phyloP scores from a whole-genome alignment of 2,113 vertebrate species.

The Progne subis region DNA sequence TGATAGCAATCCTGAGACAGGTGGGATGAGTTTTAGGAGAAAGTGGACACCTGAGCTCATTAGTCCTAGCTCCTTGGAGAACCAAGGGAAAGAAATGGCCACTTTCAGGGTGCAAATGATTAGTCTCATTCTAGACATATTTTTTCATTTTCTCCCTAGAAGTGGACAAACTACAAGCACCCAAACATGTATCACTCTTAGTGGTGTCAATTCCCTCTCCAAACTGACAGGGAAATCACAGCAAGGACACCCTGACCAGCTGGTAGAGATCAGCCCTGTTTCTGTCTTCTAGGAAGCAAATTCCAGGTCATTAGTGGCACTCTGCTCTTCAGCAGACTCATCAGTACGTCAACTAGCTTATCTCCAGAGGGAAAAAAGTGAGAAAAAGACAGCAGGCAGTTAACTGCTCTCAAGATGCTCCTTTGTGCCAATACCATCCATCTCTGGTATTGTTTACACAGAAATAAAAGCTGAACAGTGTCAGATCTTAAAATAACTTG shows the following conservation, averaged over 20 bases:
- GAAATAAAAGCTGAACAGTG: slow-evolving; percentile 58
- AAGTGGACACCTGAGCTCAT: neutral
- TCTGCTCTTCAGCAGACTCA: neutral
- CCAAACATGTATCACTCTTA: neutral
- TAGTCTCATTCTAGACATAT: neutral
- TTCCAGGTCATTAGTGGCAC: neutral
- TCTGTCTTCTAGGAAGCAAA: neutral
- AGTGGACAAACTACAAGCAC: neutral
- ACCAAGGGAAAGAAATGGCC: neutral
- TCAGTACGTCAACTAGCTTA: neutral
- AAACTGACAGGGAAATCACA: neutral
- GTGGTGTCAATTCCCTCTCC: neutral
- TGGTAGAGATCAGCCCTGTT: neutral
- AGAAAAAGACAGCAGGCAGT: neutral
- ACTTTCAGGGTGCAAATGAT: neutral
- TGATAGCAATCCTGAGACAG: neutral
- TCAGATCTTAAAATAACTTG: slow-evolving; percentile 68
- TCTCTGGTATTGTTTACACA: slow-evolving; percentile 46
- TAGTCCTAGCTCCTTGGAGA: neutral
- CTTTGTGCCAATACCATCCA: slow-evolving; percentile 60
- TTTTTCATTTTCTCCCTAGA: neutral
- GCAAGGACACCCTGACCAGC: neutral
- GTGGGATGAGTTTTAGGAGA: neutral
- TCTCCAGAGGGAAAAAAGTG: neutral
- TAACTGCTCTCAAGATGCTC: slow-evolving; percentile 4